phyloP scores from a whole-genome alignment of 2,797 vertebrate genomes.

The Huso huso region DNA sequence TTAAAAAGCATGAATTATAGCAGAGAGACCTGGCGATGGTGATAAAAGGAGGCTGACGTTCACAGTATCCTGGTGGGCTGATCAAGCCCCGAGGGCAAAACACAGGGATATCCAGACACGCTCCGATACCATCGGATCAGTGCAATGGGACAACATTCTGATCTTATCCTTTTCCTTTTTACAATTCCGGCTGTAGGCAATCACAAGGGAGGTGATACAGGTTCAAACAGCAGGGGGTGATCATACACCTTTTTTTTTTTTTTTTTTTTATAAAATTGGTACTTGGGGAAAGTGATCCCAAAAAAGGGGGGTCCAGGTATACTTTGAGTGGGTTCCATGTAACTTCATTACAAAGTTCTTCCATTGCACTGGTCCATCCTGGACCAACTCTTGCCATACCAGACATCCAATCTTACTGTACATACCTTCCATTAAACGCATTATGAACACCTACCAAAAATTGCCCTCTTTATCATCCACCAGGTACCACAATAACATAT shows the following conservation, averaged over 20 bases:
- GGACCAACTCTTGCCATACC: too few species aligned
- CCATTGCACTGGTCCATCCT: too few species aligned
- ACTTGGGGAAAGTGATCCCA: too few species aligned
- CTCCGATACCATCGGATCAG: slow-evolving; percentile 40
- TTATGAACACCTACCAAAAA: too few species aligned
- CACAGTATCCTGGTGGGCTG: slow-evolving; percentile 11
- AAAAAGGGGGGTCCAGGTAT: too few species aligned
- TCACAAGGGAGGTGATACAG: slow-evolving; percentile 12
- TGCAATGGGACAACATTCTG: slow-evolving; percentile 47
- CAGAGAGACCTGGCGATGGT: slow-evolving; percentile 41
- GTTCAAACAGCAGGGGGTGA: slow-evolving; percentile 41
- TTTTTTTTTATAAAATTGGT: too few species aligned
- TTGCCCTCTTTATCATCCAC: too few species aligned
- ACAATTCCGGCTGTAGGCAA: neutral
- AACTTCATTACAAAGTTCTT: too few species aligned
- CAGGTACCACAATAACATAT: too few species aligned
- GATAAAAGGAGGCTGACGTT: slow-evolving; percentile 24
- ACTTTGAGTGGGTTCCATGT: too few species aligned
- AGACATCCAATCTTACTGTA: too few species aligned
- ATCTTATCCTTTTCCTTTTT: slow-evolving; percentile 43
- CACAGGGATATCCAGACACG: slow-evolving; percentile 31
- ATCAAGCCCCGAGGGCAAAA: slow-evolving; percentile 8
- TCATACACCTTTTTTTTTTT: slow-evolving; percentile 24
- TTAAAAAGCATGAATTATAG: slow-evolving; percentile 34
- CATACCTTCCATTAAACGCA: too few species aligned